Percentiles rank a stretch among this genome's conserved stretches.
phyloP scores from a whole-genome alignment of 2,888 invertebrate species.

The Macropis europaea region DNA sequence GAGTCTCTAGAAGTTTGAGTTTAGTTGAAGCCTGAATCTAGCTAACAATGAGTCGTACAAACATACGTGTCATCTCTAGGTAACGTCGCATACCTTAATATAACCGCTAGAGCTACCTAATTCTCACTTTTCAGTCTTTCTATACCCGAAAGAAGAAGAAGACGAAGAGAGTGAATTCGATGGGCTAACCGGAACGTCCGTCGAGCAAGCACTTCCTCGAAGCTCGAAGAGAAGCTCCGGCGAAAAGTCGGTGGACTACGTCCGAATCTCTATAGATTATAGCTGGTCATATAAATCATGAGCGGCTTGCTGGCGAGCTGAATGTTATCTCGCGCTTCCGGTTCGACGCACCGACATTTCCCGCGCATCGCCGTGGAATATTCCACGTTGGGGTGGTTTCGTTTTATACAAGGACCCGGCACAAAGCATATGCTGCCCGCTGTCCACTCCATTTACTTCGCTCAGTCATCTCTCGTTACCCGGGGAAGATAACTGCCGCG shows the following conservation, averaged over 20 bases:
- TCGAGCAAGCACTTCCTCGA: conserved; percentile 8
- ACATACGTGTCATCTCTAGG: too few relatives aligned
- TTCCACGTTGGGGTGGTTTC: conserved; percentile 56
- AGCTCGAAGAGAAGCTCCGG: neutral
- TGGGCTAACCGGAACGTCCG: neutral
- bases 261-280: conserved; percentile 74
- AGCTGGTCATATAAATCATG: conserved; percentile 74
- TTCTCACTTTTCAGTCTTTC: too few relatives aligned
- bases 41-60: too few relatives aligned
- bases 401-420: conserved; percentile 57
- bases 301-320: conserved; percentile 59
- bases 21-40: too few relatives aligned
- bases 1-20: too few relatives aligned
- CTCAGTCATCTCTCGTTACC: conserved; percentile 67
- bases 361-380: conserved; percentile 55
- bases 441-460: conserved; percentile 80
- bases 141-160: too few relatives aligned
- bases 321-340: conserved; percentile 78
- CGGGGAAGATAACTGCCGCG: conserved; percentile 52
- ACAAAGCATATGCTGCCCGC: conserved; percentile 79
- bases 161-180: neutral
- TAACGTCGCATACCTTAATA: too few relatives aligned
- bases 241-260: conserved; percentile 68
- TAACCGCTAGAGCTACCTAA: too few relatives aligned
- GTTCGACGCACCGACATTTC: conserved; percentile 73